Base-by-base conservation (phyloP, 2,888 invertebrate genomes). In the Cryptocheilus praepositus region DNA sequence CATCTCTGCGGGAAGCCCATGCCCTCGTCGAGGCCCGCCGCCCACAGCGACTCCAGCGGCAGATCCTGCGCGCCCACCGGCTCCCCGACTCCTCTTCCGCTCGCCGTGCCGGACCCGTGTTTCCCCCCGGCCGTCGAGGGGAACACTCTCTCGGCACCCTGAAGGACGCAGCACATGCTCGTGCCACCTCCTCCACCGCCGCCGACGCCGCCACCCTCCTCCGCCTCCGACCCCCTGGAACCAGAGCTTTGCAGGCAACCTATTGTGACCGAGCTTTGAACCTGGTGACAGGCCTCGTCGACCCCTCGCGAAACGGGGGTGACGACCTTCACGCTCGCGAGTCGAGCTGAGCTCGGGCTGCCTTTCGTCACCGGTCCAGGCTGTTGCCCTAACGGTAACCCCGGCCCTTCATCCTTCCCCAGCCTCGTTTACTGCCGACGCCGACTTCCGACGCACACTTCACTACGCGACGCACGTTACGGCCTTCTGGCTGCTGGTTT, bases 21-120 rank as follows among this genome's bases (percentile, higher is more conserved):
- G 56, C 88, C 88, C 36, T 87, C 85, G 74, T 87, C 88, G 63
- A 88, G 79, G n/a, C 88, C 88, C 22, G 88, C 88, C 22, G 88
- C 88, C 88, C 88, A 88, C 55, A 88, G 87, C 16, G 88, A 88
- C 76, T 88, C 88, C 62, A 87, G 79, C 58, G 87, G 87, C 64
- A 87, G 78, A 66, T 86, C 85, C 43, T 83, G 83, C 61, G 82
- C 77, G 45, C 79, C 80, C 46, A 77, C 70, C n/a, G 81, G 74
- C 59, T 76, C 70, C 21, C 70, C 69, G n/a, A 61, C 61, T 18
- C 72, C 70, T 54, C 71, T 70, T 68, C 62, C 70, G 67, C 56
- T 67, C 22, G 71, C 72, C 58, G 69, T 51, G 4, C 61, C 71
- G 13, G 71, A 43, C 53, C 69, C 77, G 78, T 80, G 81, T 69